A percentile compares a stretch with the other conserved stretches of the same genome.
phyloP scores from a whole-genome alignment of 2,888 invertebrate genomes.

The Acleris sparsana region DNA sequence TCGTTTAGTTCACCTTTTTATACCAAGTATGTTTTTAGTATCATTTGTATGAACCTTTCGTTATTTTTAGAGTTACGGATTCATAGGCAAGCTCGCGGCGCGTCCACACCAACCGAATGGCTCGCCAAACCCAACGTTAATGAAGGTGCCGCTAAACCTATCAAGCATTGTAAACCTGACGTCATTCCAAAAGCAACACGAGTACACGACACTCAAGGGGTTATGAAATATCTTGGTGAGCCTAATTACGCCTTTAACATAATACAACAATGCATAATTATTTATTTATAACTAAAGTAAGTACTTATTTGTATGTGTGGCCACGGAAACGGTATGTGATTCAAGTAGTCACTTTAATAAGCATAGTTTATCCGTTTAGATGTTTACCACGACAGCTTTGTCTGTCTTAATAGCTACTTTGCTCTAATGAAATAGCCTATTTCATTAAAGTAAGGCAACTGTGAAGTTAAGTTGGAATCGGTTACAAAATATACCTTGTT shows the following conservation, averaged over 20 bases:
- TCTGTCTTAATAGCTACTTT: too few species aligned
- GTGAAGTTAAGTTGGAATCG: not conserved
- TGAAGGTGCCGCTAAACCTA: not conserved
- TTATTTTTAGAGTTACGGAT: not conserved
- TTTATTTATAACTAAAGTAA: constrained; percentile 16
- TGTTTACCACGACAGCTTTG: not conserved
- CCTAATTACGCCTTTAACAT: constrained; percentile 10
- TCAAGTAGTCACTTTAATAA: constrained; percentile 22
- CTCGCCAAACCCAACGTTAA: not conserved
- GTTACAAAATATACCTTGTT: not conserved
- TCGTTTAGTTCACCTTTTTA: too few species aligned
- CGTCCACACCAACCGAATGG: constrained; percentile 1
- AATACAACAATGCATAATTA: constrained; percentile 12
- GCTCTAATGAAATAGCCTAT: not conserved
- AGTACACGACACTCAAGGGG: not conserved
- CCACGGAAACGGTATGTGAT: constrained; percentile 16
- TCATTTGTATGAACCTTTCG: too few species aligned
- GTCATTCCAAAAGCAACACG: not conserved
- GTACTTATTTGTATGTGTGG: constrained; percentile 15
- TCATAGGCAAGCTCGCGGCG: not conserved
- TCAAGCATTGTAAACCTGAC: not conserved
- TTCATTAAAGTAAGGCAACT: not conserved
- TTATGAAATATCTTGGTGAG: not conserved
- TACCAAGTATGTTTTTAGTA: too few species aligned
- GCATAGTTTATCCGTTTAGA: constrained; percentile 13